These are phyloP conservation scores for Mystacides longicornis DNA, from an alignment of 2,888 invertebrate genomes.

Conservation along the genomic window DNA sequence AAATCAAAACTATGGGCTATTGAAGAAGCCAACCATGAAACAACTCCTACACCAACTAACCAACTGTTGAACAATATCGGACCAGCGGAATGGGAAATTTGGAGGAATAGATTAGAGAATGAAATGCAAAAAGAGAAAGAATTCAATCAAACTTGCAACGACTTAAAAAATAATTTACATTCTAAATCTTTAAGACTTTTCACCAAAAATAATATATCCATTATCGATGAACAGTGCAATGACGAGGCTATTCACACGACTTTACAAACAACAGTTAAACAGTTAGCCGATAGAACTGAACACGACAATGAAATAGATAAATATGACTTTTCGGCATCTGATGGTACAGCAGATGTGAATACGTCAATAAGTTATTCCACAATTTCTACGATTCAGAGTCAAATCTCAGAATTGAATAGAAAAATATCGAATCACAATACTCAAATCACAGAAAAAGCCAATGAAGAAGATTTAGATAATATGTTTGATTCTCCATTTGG, in stretches of 20 bases:
- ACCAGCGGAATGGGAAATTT: constrained; percentile 45
- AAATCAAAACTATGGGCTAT: constrained; percentile 23
- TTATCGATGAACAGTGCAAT: neutral
- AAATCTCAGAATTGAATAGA: constrained; percentile 42
- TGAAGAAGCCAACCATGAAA: constrained; percentile 30
- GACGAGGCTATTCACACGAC: neutral
- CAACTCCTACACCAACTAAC: neutral
- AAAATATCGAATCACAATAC: neutral
- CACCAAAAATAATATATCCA: neutral
- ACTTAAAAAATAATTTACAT: neutral
- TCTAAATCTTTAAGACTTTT: neutral
- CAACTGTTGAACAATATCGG: constrained; percentile 36
- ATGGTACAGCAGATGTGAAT: constrained; percentile 43
- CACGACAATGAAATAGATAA: neutral
- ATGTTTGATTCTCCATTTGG: too few relatives aligned
- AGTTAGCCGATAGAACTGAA: too few relatives aligned
- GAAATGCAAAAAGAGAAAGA: constrained; percentile 32
- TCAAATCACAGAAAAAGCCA: neutral
- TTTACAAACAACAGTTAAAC: too few relatives aligned
- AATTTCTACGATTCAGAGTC: constrained; percentile 51
- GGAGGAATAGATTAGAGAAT: constrained; percentile 36
- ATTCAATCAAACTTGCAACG: constrained; percentile 11
- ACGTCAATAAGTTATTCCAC: constrained; percentile 32
- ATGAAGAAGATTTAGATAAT: neutral
- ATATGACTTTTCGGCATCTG: constrained; percentile 48